Evolutionary conservation across 1,140 invertebrate genomes (phyloP), one percentile per base, ranked within the genome.

Genomic region (Charaxes varanes): DNA sequence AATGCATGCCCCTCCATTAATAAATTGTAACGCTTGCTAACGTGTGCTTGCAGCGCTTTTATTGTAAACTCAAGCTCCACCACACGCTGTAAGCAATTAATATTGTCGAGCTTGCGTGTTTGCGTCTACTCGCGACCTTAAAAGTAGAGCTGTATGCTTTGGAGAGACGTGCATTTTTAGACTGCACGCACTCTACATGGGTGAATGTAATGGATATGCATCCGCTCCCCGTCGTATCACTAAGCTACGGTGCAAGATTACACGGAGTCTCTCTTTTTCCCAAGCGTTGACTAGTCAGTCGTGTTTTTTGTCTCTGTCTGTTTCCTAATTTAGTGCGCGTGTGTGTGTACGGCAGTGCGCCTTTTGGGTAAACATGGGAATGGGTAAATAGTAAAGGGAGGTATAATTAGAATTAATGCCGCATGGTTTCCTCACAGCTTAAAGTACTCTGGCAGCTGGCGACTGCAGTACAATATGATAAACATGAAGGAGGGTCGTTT

Each of bases 341-440:
- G 62, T 47, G 63, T 70, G 71, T 72, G 72, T 70, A 79, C 72
- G 72, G 64, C 50, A 61, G 43, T 62, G 55, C 68, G 71, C 66
- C 74, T 77, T 76, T 73, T 71, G 62, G 73, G 74, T 81, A 81
- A 78, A 82, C 72, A 82, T 63, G 58, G 58, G 60, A 73, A 76
- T 76, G 60, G 54, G 66, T 65, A 77, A 79, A 82, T 79, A 79
- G 71, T 70, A 69, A 68, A 66, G 62, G 61, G 72, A 62, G 70
- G 61, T 79, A 79, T 79, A 79, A 82, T 82, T 79, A 82, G 74
- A 79, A 78, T 67, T 62, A 73, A 72, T 66, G 63, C 62, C 44
- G 55, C 47, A 44, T 58, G 48, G 46, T 58, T 65, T 62, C 52
- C 48, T 52, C 42, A 38, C n/a, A n/a, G 35, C 38, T 32, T 42